A percentile compares a stretch with the other conserved stretches of the same genome.
Evolutionary conservation across 2,113 vertebrate species (phyloP).

Genomic region (Austrofundulus limnaeus): DNA sequence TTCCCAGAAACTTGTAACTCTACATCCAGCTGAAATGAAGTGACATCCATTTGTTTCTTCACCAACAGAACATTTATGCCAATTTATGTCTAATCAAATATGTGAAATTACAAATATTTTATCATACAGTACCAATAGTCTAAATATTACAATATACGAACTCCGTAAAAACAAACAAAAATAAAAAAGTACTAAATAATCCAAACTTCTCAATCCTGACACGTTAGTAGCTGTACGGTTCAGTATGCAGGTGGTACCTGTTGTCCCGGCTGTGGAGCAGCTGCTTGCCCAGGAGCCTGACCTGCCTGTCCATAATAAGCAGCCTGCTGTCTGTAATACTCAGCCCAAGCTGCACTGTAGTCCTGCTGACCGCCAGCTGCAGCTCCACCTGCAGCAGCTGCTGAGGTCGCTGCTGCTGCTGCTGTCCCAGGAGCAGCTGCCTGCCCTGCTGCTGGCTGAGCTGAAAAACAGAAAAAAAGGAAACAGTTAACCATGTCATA

Average conservation of each 20-base stretch:
- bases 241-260: conserved; percentile 72
- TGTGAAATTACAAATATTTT: too few species aligned
- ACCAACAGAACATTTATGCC: too few species aligned
- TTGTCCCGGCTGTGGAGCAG: conserved; percentile 87
- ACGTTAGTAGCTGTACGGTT: not conserved
- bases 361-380: conserved; percentile 85
- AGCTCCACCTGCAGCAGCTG: conserved; percentile 77
- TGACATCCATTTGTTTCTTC: too few species aligned
- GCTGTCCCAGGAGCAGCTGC: conserved; percentile 64
- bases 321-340: conserved; percentile 93
- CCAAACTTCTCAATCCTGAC: not conserved
- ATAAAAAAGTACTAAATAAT: too few species aligned
- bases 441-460: conserved; percentile 70
- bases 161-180: not conserved
- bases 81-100: too few species aligned
- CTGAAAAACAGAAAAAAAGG: conserved; percentile 43
- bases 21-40: too few species aligned
- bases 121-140: too few species aligned
- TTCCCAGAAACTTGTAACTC: too few species aligned
- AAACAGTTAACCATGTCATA: not conserved
- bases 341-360: conserved; percentile 93
- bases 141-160: too few species aligned
- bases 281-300: conserved; percentile 81
- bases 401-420: conserved; percentile 63
- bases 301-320: conserved; percentile 89